These are phyloP conservation scores for Heliconius cydno DNA, from an alignment of 2,888 invertebrate genomes.

Conservation along the genomic window DNA sequence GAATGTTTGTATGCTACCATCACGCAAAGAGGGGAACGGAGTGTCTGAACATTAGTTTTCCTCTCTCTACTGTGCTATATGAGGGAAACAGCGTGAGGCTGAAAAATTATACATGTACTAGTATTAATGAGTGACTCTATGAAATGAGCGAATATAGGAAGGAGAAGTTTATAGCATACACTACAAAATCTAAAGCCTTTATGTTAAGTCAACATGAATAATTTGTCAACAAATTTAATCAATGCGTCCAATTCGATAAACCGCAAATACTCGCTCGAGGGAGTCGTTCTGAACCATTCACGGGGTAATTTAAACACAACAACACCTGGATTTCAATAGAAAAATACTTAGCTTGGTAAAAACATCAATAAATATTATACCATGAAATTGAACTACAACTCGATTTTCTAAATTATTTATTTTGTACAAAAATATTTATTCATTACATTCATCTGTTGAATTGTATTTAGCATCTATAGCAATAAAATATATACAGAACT, in stretches of 20 bases:
- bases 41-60: too few relatives aligned
- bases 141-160: too few relatives aligned
- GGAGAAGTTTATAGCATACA: background rate
- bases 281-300: background rate
- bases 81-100: background rate
- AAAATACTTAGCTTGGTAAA: background rate
- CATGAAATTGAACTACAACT: too few relatives aligned
- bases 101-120: background rate
- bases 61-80: background rate
- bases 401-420: too few relatives aligned
- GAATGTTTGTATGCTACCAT: too few relatives aligned
- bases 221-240: slow-evolving; percentile 10
- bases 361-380: background rate
- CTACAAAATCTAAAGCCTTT: background rate
- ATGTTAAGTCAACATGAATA: slow-evolving; percentile 5
- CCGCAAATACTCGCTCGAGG: background rate
- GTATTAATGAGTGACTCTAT: too few relatives aligned
- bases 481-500: too few relatives aligned
- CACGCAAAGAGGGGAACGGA: background rate
- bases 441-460: too few relatives aligned
- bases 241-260: background rate
- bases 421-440: too few relatives aligned
- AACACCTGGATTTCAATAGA: background rate
- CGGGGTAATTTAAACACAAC: background rate
- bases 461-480: too few relatives aligned